Base-by-base conservation (phyloP, 2,113 vertebrate species). In the Hylia prasina region DNA sequence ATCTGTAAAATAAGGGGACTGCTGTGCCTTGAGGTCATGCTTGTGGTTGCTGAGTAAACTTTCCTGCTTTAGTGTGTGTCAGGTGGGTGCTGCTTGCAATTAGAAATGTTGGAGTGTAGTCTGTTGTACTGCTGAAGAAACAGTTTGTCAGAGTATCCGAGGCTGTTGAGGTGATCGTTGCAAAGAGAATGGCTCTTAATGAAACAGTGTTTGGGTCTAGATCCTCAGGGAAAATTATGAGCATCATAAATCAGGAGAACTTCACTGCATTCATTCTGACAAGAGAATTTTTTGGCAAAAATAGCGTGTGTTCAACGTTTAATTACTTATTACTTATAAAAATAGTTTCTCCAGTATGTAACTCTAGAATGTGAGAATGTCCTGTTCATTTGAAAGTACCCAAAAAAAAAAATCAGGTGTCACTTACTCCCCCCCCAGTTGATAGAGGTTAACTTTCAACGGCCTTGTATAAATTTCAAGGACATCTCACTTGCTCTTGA, bases 251-350 rank as follows among this genome's bases (percentile, higher is more conserved):
- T 54, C 8, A 45, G 35, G 47, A 78, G 48, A 71, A 35, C 30
- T 48, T 88, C 2, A n/a, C 33, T 65, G 14, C 5, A 8, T 72
- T 91, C 23, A 39, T 65, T 71, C 42, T 75, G 31, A 60, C 16
- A 45, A 57, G 44, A 57, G 8, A 21, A 30, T 37, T 61, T 91
- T 57, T 6, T 11, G 16, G 30, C 28, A 61, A 75, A 69, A 71
- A 66, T 78, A 57, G 9, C 12, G n/a, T 0, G 0, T n/a, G 30
- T 50, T 80, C 9, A n/a, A 10, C 82, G 22, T 54, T 71, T 22
- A 48, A 27, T 22, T 65, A 6, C 13, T n/a, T 28, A 0, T 35
- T 60, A 15, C 2, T 31, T 23, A 11, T 68, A 35, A 35, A 58
- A 66, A 39, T 23, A 47, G 6, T 14, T 56, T 68, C 14, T 54